Conservation (phyloP, 2,888 invertebrate genomes). For the Thera obeliscata region DNA sequence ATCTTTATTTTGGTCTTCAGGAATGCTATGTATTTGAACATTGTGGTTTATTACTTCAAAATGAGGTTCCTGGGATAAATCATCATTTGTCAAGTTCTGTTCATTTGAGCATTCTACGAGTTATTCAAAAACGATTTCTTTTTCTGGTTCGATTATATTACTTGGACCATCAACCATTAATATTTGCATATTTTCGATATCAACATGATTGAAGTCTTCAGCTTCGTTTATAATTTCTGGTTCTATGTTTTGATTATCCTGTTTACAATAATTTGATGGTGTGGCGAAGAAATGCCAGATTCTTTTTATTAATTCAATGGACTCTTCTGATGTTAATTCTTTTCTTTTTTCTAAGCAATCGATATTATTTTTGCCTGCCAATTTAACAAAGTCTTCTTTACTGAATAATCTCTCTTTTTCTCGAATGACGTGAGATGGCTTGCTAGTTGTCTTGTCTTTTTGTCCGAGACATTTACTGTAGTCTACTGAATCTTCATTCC, state of each 20-base stretch:
- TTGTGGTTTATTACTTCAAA: too few species aligned
- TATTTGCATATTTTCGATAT: conserved; percentile 14
- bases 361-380: too few species aligned
- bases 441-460: too few species aligned
- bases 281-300: not conserved
- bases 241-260: conserved; percentile 17
- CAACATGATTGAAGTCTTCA: conserved; percentile 16
- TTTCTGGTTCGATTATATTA: too few species aligned
- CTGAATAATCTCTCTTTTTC: too few species aligned
- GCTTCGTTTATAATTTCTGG: conserved; percentile 17
- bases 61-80: conserved; percentile 4
- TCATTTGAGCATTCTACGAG: conserved; percentile 18
- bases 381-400: too few species aligned
- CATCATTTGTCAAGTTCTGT: conserved; percentile 16
- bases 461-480: too few species aligned
- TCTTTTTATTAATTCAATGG: conserved; percentile 17
- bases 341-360: conserved; percentile 1
- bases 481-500: too few species aligned
- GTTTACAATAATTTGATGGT: not conserved
- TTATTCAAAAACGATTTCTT: not conserved
- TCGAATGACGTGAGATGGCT: too few species aligned
- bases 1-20: too few species aligned
- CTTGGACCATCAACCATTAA: too few species aligned
- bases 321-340: conserved; percentile 18
- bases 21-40: too few species aligned